Base-by-base conservation (phyloP, 2,888 invertebrate species). In the Clunio marinus region DNA sequence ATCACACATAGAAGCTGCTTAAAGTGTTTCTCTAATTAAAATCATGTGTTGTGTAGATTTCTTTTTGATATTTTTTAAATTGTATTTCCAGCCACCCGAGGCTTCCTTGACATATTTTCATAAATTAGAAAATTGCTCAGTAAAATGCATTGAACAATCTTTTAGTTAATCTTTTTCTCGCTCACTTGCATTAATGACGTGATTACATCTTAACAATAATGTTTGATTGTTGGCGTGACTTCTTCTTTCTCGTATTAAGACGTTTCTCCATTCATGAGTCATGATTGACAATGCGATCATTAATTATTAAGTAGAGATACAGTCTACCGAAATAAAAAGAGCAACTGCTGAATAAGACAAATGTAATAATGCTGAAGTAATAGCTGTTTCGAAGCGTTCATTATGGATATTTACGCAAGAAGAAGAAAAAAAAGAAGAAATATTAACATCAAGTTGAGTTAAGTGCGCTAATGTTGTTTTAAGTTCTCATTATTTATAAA, bases 271-370 rank as follows among this genome's bases (percentile, higher is more conserved):
- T 32, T n/a, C n/a, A 41, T 41, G 32, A 7, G 4, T 17, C 22
- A 51, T 51, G 51, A 51, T 51, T 41, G n/a, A 13, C 51, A 51
- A 51, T 51, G 51, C 51, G 51, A 4, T 4, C 51, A 51, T 51
- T 51, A 51, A 51, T 51, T 51, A 51, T 51, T 3, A n/a, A n/a
- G n/a, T n/a, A n/a, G n/a, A n/a, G n/a, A n/a, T n/a, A n/a, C n/a
- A 51, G 51, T 51, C 51, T 51, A 51, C 51, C 22, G 51, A 51
- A 51, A 41, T 7, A 51, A 8, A 32, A 32, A 32, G 35, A 8
- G n/a, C 13, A 32, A 32, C 35, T n/a, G n/a, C n/a, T 32, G 35
- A 32, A 32, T n/a, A n/a, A n/a, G 13, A 32, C 35, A 13, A 32
- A 13, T 32, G 35, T 32, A 32, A 32, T 8, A 32, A 32, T 32